Evolutionary conservation across 2,113 vertebrate genomes (phyloP).

Genomic region (Thermophis baileyi): DNA sequence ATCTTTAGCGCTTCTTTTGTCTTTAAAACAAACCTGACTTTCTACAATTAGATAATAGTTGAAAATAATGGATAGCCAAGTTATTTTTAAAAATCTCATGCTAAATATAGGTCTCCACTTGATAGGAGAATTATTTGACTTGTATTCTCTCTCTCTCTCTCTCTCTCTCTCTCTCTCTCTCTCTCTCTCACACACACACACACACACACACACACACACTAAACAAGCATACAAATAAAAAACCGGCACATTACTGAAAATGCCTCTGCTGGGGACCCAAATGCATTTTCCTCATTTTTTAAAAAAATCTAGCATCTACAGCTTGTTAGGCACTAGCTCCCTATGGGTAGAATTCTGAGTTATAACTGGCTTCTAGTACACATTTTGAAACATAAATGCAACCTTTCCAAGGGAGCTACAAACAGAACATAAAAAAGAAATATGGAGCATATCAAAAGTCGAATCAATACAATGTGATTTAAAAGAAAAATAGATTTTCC

Average conservation of each 20-base stretch:
- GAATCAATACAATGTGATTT: slow-evolving; percentile 29
- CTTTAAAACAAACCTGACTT: neutral
- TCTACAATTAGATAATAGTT: neutral
- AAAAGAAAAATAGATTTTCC: slow-evolving; percentile 26
- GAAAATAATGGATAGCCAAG: neutral
- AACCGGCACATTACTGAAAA: neutral
- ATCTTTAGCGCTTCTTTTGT: neutral
- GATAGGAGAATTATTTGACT: neutral
- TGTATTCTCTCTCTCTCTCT: neutral
- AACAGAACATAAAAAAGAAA: neutral
- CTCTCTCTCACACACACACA: too few species aligned
- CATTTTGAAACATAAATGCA: neutral
- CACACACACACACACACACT: too few species aligned
- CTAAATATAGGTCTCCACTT: neutral
- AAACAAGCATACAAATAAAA: neutral
- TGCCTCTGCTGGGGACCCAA: neutral
- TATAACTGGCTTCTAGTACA: neutral
- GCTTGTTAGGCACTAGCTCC: neutral
- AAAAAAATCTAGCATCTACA: neutral
- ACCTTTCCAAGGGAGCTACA: neutral
- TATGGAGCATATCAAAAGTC: slow-evolving; percentile 23
- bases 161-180: neutral
- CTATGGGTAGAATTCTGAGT: neutral
- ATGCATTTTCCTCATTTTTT: neutral
- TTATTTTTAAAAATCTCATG: neutral